These are phyloP conservation scores for Physocephala rufipes DNA, from an alignment of 2,888 invertebrate species.

Conservation along the genomic window DNA sequence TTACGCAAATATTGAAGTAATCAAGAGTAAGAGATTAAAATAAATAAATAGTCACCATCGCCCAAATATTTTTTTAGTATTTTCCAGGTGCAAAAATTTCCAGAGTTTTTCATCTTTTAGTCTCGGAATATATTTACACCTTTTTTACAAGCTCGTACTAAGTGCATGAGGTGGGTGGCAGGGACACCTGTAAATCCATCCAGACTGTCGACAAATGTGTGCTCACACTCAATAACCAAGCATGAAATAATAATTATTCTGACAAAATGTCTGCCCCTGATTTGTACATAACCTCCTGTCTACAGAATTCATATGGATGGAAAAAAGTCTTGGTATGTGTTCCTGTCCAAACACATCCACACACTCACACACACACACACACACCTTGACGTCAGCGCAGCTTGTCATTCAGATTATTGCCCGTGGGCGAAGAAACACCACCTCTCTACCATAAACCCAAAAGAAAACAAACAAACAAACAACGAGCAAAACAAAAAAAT, in stretches of 20 bases:
- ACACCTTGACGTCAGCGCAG: background rate
- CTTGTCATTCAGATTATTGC: background rate
- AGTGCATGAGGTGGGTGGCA: background rate
- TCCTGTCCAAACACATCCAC: no score
- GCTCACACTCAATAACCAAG: constrained; percentile 45
- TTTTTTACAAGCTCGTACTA: constrained; percentile 9
- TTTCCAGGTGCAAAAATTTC: constrained; percentile 31
- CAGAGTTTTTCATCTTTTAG: constrained; percentile 13
- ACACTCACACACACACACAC: background rate
- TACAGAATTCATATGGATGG: background rate
- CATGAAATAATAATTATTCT: constrained; percentile 44
- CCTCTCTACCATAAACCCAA: background rate
- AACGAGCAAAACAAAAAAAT: background rate
- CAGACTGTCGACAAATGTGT: constrained; percentile 38
- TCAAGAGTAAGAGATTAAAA: no score
- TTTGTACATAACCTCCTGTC: background rate
- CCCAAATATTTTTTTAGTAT: background rate
- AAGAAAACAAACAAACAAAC: background rate
- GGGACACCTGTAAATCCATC: no score
- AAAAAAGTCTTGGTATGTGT: background rate
- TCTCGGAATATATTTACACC: constrained; percentile 4
- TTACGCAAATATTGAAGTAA: no score
- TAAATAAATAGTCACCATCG: no score
- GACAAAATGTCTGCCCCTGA: constrained; percentile 36
- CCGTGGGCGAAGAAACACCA: background rate